These are phyloP conservation scores for Drosophila murphyi DNA, from an alignment of 1,140 invertebrate genomes.

Conservation along the genomic window DNA sequence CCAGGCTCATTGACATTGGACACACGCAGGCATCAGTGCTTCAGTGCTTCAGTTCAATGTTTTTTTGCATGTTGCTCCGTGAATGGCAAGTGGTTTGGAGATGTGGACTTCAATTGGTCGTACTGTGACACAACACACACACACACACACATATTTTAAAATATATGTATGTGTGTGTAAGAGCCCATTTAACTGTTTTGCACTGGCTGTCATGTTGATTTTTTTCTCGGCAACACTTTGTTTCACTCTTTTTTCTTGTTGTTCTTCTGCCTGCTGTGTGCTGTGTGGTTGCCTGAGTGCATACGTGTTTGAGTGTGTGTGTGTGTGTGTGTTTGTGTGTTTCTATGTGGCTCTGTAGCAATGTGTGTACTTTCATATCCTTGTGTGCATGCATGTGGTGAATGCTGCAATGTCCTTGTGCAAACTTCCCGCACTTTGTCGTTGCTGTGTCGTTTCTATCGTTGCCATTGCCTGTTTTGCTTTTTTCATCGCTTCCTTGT, in stretches of 20 bases:
- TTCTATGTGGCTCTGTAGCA: conserved; percentile 28
- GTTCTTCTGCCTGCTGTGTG: conserved; percentile 52
- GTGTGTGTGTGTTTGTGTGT: conserved; percentile 24
- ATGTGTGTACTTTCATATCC: conserved; percentile 65
- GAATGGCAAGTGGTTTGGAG: conserved; percentile 47
- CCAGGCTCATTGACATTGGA: conserved; percentile 75
- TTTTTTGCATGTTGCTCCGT: conserved; percentile 70
- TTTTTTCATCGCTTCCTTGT: conserved; percentile 64
- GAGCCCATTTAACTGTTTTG: conserved; percentile 61
- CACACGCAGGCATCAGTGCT: conserved; percentile 38
- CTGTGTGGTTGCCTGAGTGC: conserved; percentile 19
- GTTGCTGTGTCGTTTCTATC: conserved; percentile 41
- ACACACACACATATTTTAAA: background rate
- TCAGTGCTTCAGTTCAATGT: conserved; percentile 37
- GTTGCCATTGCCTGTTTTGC: conserved; percentile 54
- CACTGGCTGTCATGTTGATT: conserved; percentile 73
- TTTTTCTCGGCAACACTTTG: conserved; percentile 58
- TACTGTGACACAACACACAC: conserved; percentile 36
- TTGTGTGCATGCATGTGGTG: conserved; percentile 81
- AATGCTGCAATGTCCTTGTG: conserved; percentile 79
- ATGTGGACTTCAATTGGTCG: conserved; percentile 71
- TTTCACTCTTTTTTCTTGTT: conserved; percentile 23
- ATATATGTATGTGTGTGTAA: conserved; percentile 18
- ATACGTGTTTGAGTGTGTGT: conserved; percentile 2
- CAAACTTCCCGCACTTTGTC: conserved; percentile 81